phyloP scores from a whole-genome alignment of 2,888 invertebrate species.

The Acrobasis repandana region DNA sequence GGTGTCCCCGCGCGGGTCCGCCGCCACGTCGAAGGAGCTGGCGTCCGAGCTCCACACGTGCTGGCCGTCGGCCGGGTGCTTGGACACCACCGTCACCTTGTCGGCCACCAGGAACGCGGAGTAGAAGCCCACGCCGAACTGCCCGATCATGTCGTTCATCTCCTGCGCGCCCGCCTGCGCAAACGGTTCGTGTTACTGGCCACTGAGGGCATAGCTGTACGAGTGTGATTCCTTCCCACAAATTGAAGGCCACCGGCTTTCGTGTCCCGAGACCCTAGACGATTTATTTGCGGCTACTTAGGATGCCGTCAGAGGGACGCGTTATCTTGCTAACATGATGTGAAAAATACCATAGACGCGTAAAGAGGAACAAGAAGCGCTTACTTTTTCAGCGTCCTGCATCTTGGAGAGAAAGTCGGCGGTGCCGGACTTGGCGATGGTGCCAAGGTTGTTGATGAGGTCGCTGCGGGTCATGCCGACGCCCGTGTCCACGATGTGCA shows the following conservation, averaged over 20 bases:
- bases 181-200: no score
- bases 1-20: slow-evolving; percentile 97
- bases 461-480: slow-evolving; percentile 98
- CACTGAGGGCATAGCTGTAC: no score
- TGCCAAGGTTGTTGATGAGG: slow-evolving; percentile 97
- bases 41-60: slow-evolving; percentile 99
- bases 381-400: slow-evolving; percentile 84
- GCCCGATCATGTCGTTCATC: slow-evolving; percentile 98
- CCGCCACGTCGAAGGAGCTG: slow-evolving; percentile 91
- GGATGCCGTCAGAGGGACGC: no score
- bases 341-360: no score
- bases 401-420: slow-evolving; percentile 97
- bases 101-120: slow-evolving; percentile 99
- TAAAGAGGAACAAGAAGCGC: background rate
- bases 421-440: slow-evolving; percentile 98
- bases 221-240: background rate
- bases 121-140: slow-evolving; percentile 99
- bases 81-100: slow-evolving; percentile 96
- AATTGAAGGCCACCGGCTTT: no score
- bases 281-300: no score
- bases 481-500: slow-evolving; percentile 98
- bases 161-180: slow-evolving; percentile 82
- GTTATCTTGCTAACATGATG: background rate
- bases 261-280: no score
- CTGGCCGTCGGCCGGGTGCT: slow-evolving; percentile 96